These are phyloP conservation scores for Drosophila anomalata DNA, from an alignment of 2,888 invertebrate species.

Conservation along the genomic window DNA sequence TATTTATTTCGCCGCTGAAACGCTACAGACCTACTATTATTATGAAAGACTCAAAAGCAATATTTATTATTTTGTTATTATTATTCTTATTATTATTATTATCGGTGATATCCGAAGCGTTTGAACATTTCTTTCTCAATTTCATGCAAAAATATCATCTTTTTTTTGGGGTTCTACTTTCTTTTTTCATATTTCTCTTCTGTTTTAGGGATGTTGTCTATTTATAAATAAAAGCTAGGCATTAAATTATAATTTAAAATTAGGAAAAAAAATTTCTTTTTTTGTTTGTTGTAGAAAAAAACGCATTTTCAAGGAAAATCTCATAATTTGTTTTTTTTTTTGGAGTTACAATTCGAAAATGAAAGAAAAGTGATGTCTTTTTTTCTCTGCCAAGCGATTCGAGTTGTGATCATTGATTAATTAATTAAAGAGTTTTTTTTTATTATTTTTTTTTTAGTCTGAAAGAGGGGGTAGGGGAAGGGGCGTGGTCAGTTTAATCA, in stretches of 20 bases:
- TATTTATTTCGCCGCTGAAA: conserved; percentile 11
- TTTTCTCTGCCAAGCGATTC: conserved; percentile 57
- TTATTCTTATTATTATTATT: conserved; percentile 35
- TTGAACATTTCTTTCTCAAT: conserved; percentile 31
- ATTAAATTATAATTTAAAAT: conserved; percentile 63
- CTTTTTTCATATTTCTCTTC: conserved; percentile 9
- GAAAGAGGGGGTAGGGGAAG: background rate
- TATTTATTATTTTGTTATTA: conserved; percentile 46
- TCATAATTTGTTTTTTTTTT: conserved; percentile 11
- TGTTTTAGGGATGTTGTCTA: conserved; percentile 38
- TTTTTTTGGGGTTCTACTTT: conserved; percentile 4
- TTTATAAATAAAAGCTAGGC: conserved; percentile 57
- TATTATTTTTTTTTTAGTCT: conserved; percentile 9
- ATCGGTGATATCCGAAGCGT: conserved; percentile 40
- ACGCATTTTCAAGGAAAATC: conserved; percentile 31
- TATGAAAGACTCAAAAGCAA: conserved; percentile 81
- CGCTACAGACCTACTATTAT: conserved; percentile 36
- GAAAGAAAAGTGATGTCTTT: conserved; percentile 8
- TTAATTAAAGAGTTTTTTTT: conserved; percentile 13
- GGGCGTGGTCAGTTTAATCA: conserved; percentile 71
- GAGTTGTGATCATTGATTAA: conserved; percentile 84
- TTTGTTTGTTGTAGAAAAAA: conserved; percentile 30
- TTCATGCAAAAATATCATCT: conserved; percentile 44
- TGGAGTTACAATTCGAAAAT: conserved; percentile 20
- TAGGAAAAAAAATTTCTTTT: conserved; percentile 58